These are phyloP conservation scores for Calcarius ornatus DNA, from an alignment of 2,113 vertebrate genomes.

Conservation along the genomic window DNA sequence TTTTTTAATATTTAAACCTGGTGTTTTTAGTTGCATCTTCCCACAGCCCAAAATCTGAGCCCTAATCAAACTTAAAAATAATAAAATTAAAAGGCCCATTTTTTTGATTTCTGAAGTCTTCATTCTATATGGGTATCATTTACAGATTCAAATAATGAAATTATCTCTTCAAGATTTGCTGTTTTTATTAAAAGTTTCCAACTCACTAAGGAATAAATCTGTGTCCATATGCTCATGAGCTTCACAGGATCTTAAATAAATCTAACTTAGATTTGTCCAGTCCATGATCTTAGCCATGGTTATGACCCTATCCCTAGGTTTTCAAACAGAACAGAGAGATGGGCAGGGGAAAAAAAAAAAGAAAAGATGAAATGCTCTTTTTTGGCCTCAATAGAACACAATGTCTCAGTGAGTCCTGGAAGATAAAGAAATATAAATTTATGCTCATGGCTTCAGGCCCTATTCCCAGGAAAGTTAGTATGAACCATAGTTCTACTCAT, in stretches of 20 bases:
- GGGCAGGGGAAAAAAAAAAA: rapidly evolving
- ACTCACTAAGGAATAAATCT: not conserved
- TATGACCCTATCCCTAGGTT: not conserved
- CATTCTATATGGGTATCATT: not conserved
- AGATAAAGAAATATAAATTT: not conserved
- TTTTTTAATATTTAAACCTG: not conserved
- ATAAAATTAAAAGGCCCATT: not conserved
- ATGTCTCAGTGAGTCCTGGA: not conserved
- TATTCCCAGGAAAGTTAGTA: not conserved
- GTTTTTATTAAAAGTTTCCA: not conserved
- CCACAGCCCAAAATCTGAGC: not conserved
- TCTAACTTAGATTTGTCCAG: not conserved
- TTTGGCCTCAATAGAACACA: not conserved
- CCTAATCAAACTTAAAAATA: not conserved
- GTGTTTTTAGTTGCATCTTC: not conserved
- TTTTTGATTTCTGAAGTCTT: not conserved
- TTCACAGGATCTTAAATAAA: not conserved
- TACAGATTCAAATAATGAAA: not conserved
- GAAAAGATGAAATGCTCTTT: not conserved
- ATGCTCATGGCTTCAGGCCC: not conserved
- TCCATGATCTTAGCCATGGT: not conserved
- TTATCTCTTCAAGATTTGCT: not conserved
- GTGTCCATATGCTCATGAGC: not conserved
- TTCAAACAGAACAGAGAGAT: not conserved
- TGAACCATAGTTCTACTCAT: not conserved